Evolutionary conservation across 1,140 invertebrate genomes (phyloP), one percentile per base, ranked within the genome.

Genomic region (Drosophila sucinea): DNA sequence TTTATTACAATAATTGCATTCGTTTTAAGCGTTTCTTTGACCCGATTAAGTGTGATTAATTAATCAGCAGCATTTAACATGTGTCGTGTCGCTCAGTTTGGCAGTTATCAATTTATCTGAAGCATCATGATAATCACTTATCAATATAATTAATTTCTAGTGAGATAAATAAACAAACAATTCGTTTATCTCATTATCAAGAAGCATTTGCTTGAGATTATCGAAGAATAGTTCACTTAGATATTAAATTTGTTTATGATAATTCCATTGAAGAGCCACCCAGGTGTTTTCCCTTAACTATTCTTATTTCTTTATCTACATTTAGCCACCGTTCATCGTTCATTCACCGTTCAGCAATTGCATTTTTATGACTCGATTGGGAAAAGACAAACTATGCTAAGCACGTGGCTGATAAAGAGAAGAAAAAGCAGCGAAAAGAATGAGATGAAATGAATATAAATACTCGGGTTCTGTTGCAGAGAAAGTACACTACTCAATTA

Each of bases 311-410:
- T 27, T 51, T 51, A 51, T 51, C 44, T 8, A 17, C 17, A 17
- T 17, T 6, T 10, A 10, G 44, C 44, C 44, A 38, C 17, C 17
- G 17, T 17, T 17, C 17, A 17, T 17, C 35, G 10, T 38, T 38
- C 35, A 38, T 38, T 38, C 35, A 51, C 23, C 44, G 44, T 27
- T 38, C 35, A 25, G 25, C 25, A 27, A 51, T 51, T 51, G 44
- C 44, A 51, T 51, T 51, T 51, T 51, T 51, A 51, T 51, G 44
- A 27, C 7, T 51, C 23, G 44, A 51, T 51, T 10, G 23, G 44
- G 7, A 51, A 27, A 51, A 51, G 44, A 51, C 44, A 51, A 51
- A 51, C 44, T 51, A 51, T 51, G 44, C 44, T 51, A 51, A 51
- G 44, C 44, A 51, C 44, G 44, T 51, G 23, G 44, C 44, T 51